Percentiles rank a stretch among this genome's conserved stretches.
phyloP scores from a whole-genome alignment of 2,888 invertebrate genomes.

The Xestia xanthographa region DNA sequence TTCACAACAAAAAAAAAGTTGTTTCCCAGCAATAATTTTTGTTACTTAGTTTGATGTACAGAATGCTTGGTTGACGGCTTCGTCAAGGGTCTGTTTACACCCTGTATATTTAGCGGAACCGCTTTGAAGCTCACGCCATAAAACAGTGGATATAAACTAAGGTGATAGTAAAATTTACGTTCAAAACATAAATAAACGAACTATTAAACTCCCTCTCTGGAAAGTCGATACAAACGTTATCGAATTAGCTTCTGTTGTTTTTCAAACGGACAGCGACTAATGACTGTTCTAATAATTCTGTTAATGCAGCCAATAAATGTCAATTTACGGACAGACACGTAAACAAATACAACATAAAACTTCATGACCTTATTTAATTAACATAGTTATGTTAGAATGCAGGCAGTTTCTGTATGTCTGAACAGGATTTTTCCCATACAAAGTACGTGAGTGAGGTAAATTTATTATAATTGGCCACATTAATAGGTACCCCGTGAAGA shows the following conservation, averaged over 20 bases:
- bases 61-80: no score
- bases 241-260: slow-evolving; percentile 38
- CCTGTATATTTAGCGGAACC: slow-evolving; percentile 48
- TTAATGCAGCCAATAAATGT: slow-evolving; percentile 32
- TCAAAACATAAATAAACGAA: slow-evolving; percentile 59
- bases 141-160: slow-evolving; percentile 50
- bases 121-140: slow-evolving; percentile 62
- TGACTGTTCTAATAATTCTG: slow-evolving; percentile 33
- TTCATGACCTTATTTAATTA: slow-evolving; percentile 59
- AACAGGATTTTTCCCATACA: slow-evolving; percentile 47
- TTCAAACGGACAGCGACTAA: slow-evolving; percentile 37
- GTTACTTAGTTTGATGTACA: no score
- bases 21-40: no score
- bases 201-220: slow-evolving; percentile 12
- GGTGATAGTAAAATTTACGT: slow-evolving; percentile 54
- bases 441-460: slow-evolving; percentile 35
- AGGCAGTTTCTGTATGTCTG: slow-evolving; percentile 36
- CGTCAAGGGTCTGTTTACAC: no score
- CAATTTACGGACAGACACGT: slow-evolving; percentile 24
- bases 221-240: slow-evolving; percentile 35
- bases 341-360: slow-evolving; percentile 40
- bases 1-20: no score
- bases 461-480: slow-evolving; percentile 39
- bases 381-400: slow-evolving; percentile 51
- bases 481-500: slow-evolving; percentile 28